Evolutionary conservation across 2,888 invertebrate genomes (phyloP).

Genomic region (Xylota sylvarum): DNA sequence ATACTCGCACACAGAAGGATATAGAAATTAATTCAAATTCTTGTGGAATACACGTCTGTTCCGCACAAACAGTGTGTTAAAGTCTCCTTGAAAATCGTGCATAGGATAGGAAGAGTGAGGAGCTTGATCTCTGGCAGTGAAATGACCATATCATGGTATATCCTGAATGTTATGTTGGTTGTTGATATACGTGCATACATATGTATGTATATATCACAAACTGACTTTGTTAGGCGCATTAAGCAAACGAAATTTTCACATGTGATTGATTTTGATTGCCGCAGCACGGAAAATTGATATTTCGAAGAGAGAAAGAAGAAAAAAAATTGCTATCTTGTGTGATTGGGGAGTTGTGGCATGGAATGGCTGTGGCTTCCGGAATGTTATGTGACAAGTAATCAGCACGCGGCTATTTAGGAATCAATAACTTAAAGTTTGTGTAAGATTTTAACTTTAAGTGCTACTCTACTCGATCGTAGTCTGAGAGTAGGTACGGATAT

Average conservation of each 20-base stretch:
- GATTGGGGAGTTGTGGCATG: not conserved
- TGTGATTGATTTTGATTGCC: constrained; percentile 50
- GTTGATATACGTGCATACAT: not conserved
- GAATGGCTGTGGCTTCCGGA: not conserved
- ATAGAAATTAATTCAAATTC: constrained; percentile 56
- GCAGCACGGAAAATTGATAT: constrained; percentile 26
- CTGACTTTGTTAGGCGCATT: constrained; percentile 30
- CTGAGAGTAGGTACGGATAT: too few relatives aligned
- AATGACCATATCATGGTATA: constrained; percentile 32
- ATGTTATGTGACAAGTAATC: not conserved
- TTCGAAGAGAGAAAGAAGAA: not conserved
- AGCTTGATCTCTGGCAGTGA: constrained; percentile 36
- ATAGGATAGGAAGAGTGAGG: not conserved
- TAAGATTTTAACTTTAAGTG: not conserved
- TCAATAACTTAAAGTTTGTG: not conserved
- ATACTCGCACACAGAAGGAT: not conserved
- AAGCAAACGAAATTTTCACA: constrained; percentile 31
- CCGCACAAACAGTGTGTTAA: constrained; percentile 48
- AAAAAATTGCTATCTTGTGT: not conserved
- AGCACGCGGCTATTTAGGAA: not conserved
- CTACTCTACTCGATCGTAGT: not conserved
- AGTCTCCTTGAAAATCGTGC: constrained; percentile 6
- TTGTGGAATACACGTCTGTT: constrained; percentile 45
- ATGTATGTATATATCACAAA: not conserved
- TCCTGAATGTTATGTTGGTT: not conserved